Percentiles rank a stretch among this genome's conserved stretches.
These are phyloP conservation scores for Ferrisia virgata DNA, from an alignment of 2,888 invertebrate species.

Conservation along the genomic window DNA sequence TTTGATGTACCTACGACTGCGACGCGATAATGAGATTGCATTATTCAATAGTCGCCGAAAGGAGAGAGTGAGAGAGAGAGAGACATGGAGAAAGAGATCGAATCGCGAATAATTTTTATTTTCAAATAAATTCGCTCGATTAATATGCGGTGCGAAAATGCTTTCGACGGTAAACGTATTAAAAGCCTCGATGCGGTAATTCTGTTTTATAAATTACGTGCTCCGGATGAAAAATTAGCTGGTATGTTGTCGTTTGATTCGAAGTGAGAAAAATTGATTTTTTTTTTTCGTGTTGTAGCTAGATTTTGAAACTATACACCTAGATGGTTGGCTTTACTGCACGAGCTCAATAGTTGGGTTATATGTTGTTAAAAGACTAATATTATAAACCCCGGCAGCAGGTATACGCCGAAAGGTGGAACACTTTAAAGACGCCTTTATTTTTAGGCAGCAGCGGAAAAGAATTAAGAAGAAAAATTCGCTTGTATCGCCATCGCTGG, in stretches of 20 bases:
- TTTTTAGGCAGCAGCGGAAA: too few relatives aligned
- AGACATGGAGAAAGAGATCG: not conserved
- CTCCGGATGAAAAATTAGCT: not conserved
- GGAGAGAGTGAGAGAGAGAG: not conserved
- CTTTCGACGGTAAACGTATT: not conserved
- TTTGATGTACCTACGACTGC: not conserved
- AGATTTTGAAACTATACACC: not conserved
- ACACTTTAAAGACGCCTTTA: too few relatives aligned
- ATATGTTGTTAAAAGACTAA: too few relatives aligned
- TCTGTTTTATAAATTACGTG: conserved; percentile 3
- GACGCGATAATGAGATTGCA: not conserved
- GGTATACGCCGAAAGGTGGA: too few relatives aligned
- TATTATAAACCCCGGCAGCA: too few relatives aligned
- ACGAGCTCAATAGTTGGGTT: too few relatives aligned
- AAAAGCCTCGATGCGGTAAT: not conserved
- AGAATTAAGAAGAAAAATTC: too few relatives aligned
- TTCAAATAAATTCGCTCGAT: not conserved
- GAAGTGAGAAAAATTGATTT: not conserved
- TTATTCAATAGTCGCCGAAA: not conserved
- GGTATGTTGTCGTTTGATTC: not conserved
- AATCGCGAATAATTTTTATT: conserved; percentile 1
- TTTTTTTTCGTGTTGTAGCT: too few relatives aligned
- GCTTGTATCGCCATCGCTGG: too few relatives aligned
- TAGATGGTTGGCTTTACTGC: not conserved
- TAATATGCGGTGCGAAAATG: not conserved